These are phyloP conservation scores for Sanderia malayensis DNA, from an alignment of 30 jellyfish, hydroid and myxozoan genomes.

Conservation along the genomic window DNA sequence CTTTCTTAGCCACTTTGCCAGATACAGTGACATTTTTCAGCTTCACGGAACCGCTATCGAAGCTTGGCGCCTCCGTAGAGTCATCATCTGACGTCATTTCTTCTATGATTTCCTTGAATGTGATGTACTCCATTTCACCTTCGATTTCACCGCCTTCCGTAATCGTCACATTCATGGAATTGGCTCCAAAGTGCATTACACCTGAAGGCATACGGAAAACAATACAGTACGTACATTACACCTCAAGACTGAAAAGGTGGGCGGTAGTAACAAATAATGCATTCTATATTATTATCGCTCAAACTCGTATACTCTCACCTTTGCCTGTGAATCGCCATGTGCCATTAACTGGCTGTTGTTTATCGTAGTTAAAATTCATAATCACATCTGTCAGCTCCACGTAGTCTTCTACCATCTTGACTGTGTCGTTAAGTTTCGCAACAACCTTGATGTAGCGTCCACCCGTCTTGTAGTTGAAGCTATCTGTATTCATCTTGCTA, in stretches of 20 bases:
- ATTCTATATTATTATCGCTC: no score
- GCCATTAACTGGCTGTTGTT: conserved; percentile 78
- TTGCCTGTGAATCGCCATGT: conserved; percentile 82
- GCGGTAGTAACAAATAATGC: no score
- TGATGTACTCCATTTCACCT: conserved; percentile 30
- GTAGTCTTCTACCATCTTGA: conserved; percentile 73
- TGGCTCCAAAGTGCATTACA: conserved; percentile 46
- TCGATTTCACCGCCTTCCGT: conserved; percentile 40
- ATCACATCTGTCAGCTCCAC: conserved; percentile 55
- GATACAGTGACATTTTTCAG: conserved; percentile 54
- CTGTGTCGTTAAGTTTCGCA: conserved; percentile 71
- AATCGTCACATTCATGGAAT: conserved; percentile 6
- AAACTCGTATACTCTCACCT: no score
- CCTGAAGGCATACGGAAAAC: conserved; percentile 37
- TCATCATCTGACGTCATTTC: conserved; percentile 27
- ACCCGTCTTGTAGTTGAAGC: conserved; percentile 81
- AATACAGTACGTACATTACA: no score
- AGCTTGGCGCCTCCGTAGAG: conserved; percentile 41
- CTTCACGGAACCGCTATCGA: conserved; percentile 53
- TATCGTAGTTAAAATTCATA: conserved; percentile 88
- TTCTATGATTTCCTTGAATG: conserved; percentile 58
- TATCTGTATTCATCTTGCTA: conserved; percentile 83
- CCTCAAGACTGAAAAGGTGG: no score
- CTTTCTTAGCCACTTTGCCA: conserved; percentile 54
- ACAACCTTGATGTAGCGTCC: conserved; percentile 81